Evolutionary conservation across 2,888 invertebrate species (phyloP), one percentile per base, ranked within the genome.

Genomic region (Pammene aurita): DNA sequence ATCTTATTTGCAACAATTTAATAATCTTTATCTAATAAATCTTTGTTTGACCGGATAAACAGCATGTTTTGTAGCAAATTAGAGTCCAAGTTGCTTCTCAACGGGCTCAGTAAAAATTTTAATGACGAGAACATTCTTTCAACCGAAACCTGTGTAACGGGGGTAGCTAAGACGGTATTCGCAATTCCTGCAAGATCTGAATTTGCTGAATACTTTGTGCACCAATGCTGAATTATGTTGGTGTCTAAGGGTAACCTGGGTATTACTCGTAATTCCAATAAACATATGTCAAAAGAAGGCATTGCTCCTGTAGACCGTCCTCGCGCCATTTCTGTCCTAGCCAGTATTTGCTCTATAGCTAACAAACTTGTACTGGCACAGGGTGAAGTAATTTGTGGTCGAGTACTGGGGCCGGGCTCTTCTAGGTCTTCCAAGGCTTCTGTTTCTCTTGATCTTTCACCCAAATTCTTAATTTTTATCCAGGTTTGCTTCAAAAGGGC

Each of bases 21-120:
- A 16, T 48, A 48, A 48, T 0, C 4, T 16, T 16, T 48, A 9
- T 57, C 56, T 13, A 57, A 14, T 57, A 57, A 58, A 58, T 44
- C 60, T 60, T 60, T 60, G 6, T 60, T 60, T 60, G 60, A 60
- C 5, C 60, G 35, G 4, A 60, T 60, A n/a, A 60, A 48, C 1
- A 60, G 60, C 60, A 60, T 60, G 1, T 4, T 60, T 60, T 60
- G 60, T 14, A 60, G 46, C 46, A 60, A 48, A 46, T 11, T 13
- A 0, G 58, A 46, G 13, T 58, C 58, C 7, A 58, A 60, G n/a
- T 60, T 48, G 46, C 7, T 60, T 6, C 60, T 46, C 14, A 60
- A 60, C 14, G 60, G 46, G 6, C n/a, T 60, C 7, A 60, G 60
- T 6, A 60, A 60, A 60, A 60, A 60, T 9, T 48, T 46, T 48